Base-by-base conservation (phyloP, 2,888 invertebrate species). In the Panorpa germanica region DNA sequence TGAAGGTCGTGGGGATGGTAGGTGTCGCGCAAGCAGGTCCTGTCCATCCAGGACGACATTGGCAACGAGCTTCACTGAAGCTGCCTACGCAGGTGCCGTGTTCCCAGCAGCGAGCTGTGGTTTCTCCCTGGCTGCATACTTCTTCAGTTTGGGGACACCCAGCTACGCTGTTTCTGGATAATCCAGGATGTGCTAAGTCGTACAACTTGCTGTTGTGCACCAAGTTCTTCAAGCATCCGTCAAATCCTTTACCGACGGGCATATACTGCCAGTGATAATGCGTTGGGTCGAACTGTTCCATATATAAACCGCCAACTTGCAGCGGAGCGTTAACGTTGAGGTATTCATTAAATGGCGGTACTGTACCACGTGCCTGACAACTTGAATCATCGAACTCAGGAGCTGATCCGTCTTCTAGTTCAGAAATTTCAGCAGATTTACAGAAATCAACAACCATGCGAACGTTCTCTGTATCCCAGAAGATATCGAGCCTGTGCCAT, bases 401-500 rank as follows among this genome's bases (percentile, higher is more conserved):
- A 3, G 82, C 76, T 7, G 78, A 75, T 22, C 88, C 86, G 46
- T 88, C 86, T 54, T 90, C 90, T 53, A 81, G 68, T 56, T 86
- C 86, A 39, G 78, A 73, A 31, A 86, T 74, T 43, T 81, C 76
- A 2, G 86, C 86, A 2, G 83, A 81, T 49, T 78, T 82, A 52
- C 95, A 95, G 43, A 70, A 82, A 52, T 95, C 95, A 8, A 95
- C 82, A 4, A 91, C 78, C 66, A 95, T 73, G 41, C 83, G 70
- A 1, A 93, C 82, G 45, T 72, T 77, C 67, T 93, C 91, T 4
- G 86, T 85, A 42, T 85, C 78, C 85, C 91, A 93, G 50, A 90
- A 90, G 40, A 99, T 70, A 48, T 95, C 95, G 34, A 98, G 61
- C 34, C 88, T 69, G 55, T 99, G 98, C 96, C 98, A 98, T 52